Evolutionary conservation across 37 sponge, comb jelly and placozoan species (phyloP), one percentile per base, ranked within the genome.

Genomic region (Geodia barretti): DNA sequence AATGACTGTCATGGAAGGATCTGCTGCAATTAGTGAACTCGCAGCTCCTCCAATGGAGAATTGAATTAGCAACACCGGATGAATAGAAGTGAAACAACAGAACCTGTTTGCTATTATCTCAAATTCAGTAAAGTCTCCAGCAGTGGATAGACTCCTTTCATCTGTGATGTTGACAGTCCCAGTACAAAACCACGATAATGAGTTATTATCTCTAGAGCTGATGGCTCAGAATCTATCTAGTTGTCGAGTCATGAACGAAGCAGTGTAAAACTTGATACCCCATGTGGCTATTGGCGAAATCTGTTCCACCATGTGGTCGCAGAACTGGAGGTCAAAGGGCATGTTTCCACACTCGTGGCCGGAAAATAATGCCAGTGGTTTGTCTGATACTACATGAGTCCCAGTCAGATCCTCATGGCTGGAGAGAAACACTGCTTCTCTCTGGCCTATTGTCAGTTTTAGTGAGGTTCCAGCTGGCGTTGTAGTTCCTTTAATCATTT

Each of bases 291-390:
- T 85, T 23, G 86, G 86, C 41, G 86, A 79, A 0, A 85, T 39
- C 63, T 85, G 86, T 62, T 85, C 86, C 42, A 79, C 72, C 3
- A 85, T 0, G 0, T 85, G 78, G 60, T 85, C 79, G 69, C 86
- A 85, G 33, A 30, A 72, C 30, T n/a, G 28, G 35, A 78, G 11
- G 42, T 64, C 26, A n/a, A 34, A 4, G 0, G 86, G 86, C 3
- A 85, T 33, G 0, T 29, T 71, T 34, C 86, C 86, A 78, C 86
- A 85, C 65, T 85, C 79, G 62, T 85, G 86, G 30, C 86, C 86
- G 33, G 65, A 43, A 26, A 85, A 61, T 28, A 85, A 61, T 8
- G 72, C 39, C 1, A 85, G 69, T 33, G 86, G 86, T 70, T 85
- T 78, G 36, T 73, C 78, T 34, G 79, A 78, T 28, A 78, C 63